Conservation (phyloP, 2,113 vertebrate genomes). For the Microtus ochrogaster region DNA sequence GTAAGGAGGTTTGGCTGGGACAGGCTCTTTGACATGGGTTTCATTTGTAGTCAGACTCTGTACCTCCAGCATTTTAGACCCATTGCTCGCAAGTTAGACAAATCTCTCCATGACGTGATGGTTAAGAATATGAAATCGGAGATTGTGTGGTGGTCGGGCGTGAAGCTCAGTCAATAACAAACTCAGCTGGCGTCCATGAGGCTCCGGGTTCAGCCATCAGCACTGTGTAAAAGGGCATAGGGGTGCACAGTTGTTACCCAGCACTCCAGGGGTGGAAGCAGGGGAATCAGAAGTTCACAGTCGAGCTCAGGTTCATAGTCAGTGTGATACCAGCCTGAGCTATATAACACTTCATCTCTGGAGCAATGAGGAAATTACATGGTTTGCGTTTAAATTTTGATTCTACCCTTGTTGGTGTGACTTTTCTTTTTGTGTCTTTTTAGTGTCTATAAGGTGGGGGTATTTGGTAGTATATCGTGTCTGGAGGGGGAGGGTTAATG, state of each 20-base stretch:
- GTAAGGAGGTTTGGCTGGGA: neutral
- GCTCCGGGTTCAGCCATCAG: neutral
- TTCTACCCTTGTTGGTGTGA: neutral
- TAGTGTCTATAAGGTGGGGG: neutral
- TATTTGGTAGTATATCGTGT: neutral
- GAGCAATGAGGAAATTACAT: neutral
- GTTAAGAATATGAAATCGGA: neutral
- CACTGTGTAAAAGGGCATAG: neutral
- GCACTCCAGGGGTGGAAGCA: neutral
- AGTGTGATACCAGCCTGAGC: neutral
- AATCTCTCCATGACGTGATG: neutral
- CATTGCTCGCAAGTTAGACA: neutral
- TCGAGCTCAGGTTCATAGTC: too few species aligned
- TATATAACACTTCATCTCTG: neutral
- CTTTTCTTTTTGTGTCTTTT: constrained; percentile 5
- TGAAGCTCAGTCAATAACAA: neutral
- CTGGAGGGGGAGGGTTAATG: neutral
- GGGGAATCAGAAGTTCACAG: neutral
- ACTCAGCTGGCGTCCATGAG: neutral
- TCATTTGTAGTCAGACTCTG: neutral
- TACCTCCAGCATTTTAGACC: neutral
- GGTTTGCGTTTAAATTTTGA: neutral
- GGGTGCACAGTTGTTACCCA: neutral
- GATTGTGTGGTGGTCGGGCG: neutral
- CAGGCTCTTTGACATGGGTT: neutral